phyloP scores from a whole-genome alignment of 1,140 invertebrate genomes.

The Hetaerina americana region DNA sequence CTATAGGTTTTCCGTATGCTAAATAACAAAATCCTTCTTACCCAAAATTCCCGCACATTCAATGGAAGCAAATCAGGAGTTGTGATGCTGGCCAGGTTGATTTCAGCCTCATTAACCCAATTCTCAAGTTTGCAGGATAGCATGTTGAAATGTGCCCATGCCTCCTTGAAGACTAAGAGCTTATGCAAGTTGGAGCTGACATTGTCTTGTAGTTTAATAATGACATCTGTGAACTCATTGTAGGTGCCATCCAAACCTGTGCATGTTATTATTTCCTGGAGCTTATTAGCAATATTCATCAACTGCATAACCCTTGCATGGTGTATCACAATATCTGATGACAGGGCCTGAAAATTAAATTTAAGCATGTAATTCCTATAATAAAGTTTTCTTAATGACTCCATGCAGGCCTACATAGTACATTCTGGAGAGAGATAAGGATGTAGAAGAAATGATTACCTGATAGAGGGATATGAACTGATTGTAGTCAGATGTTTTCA shows the following conservation, averaged over 20 bases:
- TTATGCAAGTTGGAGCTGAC: conserved; percentile 53
- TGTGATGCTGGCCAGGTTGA: conserved; percentile 38
- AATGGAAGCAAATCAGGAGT: conserved; percentile 43
- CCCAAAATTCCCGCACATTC: conserved; percentile 68
- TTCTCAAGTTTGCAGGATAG: conserved; percentile 54
- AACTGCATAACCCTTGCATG: conserved; percentile 59
- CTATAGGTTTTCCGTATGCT: too few species aligned
- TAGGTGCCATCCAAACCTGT: conserved; percentile 55
- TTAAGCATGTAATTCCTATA: neutral
- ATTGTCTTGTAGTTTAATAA: conserved; percentile 55
- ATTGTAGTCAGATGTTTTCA: conserved; percentile 66
- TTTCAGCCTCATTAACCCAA: conserved; percentile 58
- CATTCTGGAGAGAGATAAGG: too few species aligned
- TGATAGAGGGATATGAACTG: conserved; percentile 71
- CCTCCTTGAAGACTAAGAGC: conserved; percentile 56
- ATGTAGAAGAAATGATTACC: too few species aligned
- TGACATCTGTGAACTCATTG: conserved; percentile 48
- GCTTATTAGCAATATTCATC: conserved; percentile 50
- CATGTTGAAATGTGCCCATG: conserved; percentile 56
- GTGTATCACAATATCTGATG: conserved; percentile 60
- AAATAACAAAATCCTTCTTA: too few species aligned
- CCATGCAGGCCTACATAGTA: too few species aligned
- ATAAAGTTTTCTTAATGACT: too few species aligned
- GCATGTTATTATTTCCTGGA: conserved; percentile 59
- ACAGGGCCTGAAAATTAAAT: conserved; percentile 41